Evolutionary conservation across 2,888 invertebrate genomes (phyloP), one percentile per base, ranked within the genome.

Genomic region (Caenorhabditis doughertyi): DNA sequence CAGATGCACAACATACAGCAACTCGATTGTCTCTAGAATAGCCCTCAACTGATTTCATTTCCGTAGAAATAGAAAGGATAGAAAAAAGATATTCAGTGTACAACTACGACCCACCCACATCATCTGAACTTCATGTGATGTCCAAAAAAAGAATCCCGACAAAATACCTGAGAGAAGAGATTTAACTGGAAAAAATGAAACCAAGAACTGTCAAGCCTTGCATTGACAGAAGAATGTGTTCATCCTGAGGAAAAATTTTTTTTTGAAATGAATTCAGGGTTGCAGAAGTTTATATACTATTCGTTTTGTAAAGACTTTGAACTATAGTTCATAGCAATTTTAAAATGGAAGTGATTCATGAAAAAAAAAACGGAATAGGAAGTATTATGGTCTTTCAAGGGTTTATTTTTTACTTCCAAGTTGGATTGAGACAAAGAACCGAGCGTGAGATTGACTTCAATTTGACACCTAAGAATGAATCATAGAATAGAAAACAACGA

Each of bases 401-500:
- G 2, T 13, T 4, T 13, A 18, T 3, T 47, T 18, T 18, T 13
- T 13, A 9, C 5, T 5, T 9, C 9, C 35, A 47, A 47, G 18
- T 18, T 18, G 13, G 18, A 47, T n/a, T n/a, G n/a, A 47, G 13
- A 42, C 42, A 42, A 7, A 47, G 18, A 2, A 18, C n/a, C 3
- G 4, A 27, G 8, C 4, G 21, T n/a, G 27, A 60, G 27, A 25
- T 27, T 58, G 35, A 39, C 32, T 60, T 25, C 13, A 51, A 51
- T 53, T 16, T 53, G 64, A 23, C 21, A 55, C 55, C 64, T 49
- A 9, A n/a, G n/a, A n/a, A n/a, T 21, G 27, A 73, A 51, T 62
- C 72, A 53, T 39, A 42, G 32, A 55, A 51, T 23, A 56, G 13
- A 76, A 65, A 76, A 67, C 67, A 67, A 67, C 58, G 39, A 49